Evolutionary conservation across 2,113 vertebrate genomes (phyloP), one percentile per base, ranked within the genome.

Genomic region (Abramis brama): DNA sequence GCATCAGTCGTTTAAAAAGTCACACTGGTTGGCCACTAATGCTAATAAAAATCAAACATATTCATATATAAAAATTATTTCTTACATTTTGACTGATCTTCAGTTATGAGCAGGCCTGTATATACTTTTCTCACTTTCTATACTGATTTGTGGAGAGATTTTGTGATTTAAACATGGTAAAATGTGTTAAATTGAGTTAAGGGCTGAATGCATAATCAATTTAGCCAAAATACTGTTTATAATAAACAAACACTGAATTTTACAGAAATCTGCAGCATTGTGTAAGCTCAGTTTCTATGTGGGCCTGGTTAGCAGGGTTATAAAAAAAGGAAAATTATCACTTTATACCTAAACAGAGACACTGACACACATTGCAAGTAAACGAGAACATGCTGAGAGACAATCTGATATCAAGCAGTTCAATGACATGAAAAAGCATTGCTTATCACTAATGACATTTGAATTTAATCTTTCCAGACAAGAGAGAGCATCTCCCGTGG

Each of bases 321-420:
- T 59, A 36, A 39, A 57, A 23, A 78, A 2, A 33, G 5, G 10
- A 33, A 27, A 43, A 60, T 21, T 0, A 5, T 66, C 12, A 47
- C n/a, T 81, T 39, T 8, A 71, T 10, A 25, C 2, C 33, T 43
- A 64, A 73, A 30, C 39, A 55, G 47, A 62, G 45, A 9, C 36
- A 64, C 36, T 45, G 78, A 25, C 23, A 64, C 57, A 19, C 13
- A 47, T 45, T 47, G 79, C 60, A 62, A 64, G n/a, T 43, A 64
- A 60, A n/a, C 0, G 1, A 60, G 77, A 25, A 8, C 79, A 47
- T 19, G 15, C 79, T 64, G 79, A 64, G n/a, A 64, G 13, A 80
- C 79, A 66, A 86, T 86, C 78, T 80, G 30, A 36, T 70, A 73
- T 86, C 47, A 80, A 86, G 62, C 78, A 17, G 55, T 88, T 64